Evolutionary conservation across 1,140 invertebrate species (phyloP), one percentile per base, ranked within the genome.

Genomic region (Trichonephila inaurata): DNA sequence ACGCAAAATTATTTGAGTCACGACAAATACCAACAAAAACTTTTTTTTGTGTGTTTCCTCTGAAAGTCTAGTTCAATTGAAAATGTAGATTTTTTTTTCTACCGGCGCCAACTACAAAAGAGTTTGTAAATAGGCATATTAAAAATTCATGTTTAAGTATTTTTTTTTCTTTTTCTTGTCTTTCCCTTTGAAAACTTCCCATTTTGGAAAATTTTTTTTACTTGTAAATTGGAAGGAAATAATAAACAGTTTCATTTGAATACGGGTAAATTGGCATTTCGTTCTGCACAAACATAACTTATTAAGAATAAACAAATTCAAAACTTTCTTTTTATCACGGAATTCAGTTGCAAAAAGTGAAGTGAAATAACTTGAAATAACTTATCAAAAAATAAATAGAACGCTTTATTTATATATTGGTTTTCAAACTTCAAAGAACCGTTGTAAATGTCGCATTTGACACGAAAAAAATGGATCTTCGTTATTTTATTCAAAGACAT

Each of bases 1-100:
- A 58, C 24, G 72, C 89, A 51, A 91, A 91, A 91, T 91, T 83
- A 91, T 91, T 91, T 91, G 3, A 21, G 90, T 91, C 90, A 91
- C 90, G 90, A 62, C 81, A 91, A 66, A 77, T 91, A 72, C 28
- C 89, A 90, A 81, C 61, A 90, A 64, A 82, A 82, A 81, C 3
- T 21, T 14, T 69, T 51, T 51, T 51, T 7, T 51, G 10, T 69
- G 66, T 24, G 51, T 90, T 64, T 40, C 69, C 21, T 28, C 28
- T 40, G 40, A 51, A 58, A 69, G n/a, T 62, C n/a, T 90, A 19
- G 21, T 90, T 69, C 40, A 33, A 58, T 60, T 81, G 66, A n/a
- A 58, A 66, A 69, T 5, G 21, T n/a, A 24, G 21, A 7, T 89
- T 69, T 89, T 89, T 89, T 40, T 89, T 19, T 72, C 14, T 44